Base-by-base conservation (phyloP, 2,888 invertebrate species). In the Hoplodrina ambigua region DNA sequence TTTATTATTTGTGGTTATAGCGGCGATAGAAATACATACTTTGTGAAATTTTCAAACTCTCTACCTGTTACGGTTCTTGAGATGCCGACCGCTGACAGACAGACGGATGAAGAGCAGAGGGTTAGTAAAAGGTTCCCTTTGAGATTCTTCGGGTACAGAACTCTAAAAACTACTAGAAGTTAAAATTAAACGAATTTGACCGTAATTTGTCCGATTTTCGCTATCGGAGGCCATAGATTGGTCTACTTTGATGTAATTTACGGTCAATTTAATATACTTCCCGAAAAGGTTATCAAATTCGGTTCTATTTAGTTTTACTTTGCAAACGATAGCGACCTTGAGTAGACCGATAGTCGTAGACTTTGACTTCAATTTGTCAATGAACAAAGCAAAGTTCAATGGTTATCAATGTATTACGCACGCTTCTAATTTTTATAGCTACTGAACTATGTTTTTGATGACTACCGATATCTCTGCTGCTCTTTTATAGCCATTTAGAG, bases 201-300 rank as follows among this genome's bases (percentile, higher is more conserved):
- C n/a, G 30, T 64, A n/a, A 33, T 62, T 20, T 37, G 13, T 17
- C 37, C 44, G 63, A 58, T 54, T 62, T 65, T 13, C n/a, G 46
- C 67, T 72, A 66, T 76, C 46, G 30, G 44, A 53, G 19, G 10
- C 41, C 49, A 58, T 44, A 17, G 52, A 65, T 66, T 61, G 46
- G 55, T 54, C 58, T 50, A 46, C 46, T 46, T 46, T n/a, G 41
- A 55, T 60, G 46, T 71, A 49, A 66, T 72, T 62, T 37, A 69
- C 30, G n/a, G 50, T 37, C 41, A 61, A 66, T 56, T 71, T 69
- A 41, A 61, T 72, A 4, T 53, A 20, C 49, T 74, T 66, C 57
- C 63, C 50, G n/a, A 75, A 81, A 69, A 78, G 72, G 59, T 77
- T 70, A 72, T 70, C 67, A 17, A 4, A 25, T 49, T 67, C 44